Evolutionary conservation across 2,113 vertebrate genomes (phyloP).

Genomic region (Hydrochoerus hydrochaeris): DNA sequence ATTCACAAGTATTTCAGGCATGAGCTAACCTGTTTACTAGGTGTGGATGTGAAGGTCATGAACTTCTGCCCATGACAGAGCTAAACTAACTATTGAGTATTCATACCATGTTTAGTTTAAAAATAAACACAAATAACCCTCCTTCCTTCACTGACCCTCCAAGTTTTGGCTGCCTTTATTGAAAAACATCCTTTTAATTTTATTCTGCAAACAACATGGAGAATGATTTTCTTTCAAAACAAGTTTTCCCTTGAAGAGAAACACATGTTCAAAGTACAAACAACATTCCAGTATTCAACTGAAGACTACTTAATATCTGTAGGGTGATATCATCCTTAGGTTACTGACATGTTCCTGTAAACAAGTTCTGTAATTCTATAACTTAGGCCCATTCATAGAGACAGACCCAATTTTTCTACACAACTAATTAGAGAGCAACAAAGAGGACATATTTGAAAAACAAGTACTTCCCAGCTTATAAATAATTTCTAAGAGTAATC

Average conservation of each 20-base stretch:
- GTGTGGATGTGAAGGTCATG: neutral
- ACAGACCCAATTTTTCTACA: neutral
- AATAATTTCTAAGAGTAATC: slow-evolving; percentile 43
- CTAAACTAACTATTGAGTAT: slow-evolving; percentile 45
- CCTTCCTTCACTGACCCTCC: slow-evolving; percentile 50
- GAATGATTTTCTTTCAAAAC: slow-evolving; percentile 75
- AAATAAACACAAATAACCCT: slow-evolving; percentile 78
- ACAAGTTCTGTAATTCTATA: slow-evolving; percentile 35
- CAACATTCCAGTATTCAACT: slow-evolving; percentile 65
- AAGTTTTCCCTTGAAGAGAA: slow-evolving; percentile 72
- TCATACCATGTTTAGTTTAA: slow-evolving; percentile 67
- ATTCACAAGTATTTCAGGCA: neutral
- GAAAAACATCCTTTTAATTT: slow-evolving; percentile 78
- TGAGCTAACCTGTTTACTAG: neutral
- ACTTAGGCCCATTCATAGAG: neutral
- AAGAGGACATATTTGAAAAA: slow-evolving; percentile 46
- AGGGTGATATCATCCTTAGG: slow-evolving; percentile 42
- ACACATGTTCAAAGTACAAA: slow-evolving; percentile 78
- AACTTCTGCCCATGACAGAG: slow-evolving; percentile 30
- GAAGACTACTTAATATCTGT: slow-evolving; percentile 57
- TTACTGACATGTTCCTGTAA: slow-evolving; percentile 19
- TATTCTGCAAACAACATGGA: slow-evolving; percentile 75
- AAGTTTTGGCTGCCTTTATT: slow-evolving; percentile 69
- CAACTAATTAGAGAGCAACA: slow-evolving; percentile 31
- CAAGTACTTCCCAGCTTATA: slow-evolving; percentile 24